Evolutionary conservation across 1,140 invertebrate genomes (phyloP), one percentile per base, ranked within the genome.

Genomic region (Lithobius niger): DNA sequence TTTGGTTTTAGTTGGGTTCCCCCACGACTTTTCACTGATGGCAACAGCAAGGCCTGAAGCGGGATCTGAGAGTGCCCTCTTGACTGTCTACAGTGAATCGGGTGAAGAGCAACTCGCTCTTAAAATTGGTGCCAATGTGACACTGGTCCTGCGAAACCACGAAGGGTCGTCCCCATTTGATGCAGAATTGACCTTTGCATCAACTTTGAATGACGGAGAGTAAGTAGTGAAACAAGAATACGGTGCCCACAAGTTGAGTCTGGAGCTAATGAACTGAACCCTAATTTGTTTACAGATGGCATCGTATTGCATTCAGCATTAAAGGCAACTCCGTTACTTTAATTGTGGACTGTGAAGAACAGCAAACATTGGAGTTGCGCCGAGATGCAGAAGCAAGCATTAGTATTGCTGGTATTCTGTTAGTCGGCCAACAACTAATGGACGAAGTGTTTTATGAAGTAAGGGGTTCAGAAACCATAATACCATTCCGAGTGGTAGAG

Each of bases 261-360:
- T 6, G 31, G 31, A 36, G 31, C n/a, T 36, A 36, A 36, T 36
- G n/a, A 10, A 36, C 6, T 36, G n/a, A n/a, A n/a, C n/a, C n/a
- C n/a, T n/a, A 47, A 0, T 44, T 43, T 40, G 18, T 31, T 52
- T 21, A 56, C 62, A 86, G 83, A 58, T 89, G 86, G 86, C 84
- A 88, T 70, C 75, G 84, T 44, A 57, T 88, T 36, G 83, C 79
- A 2, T 67, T 88, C 27, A 86, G 83, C 59, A 71, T 89, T 18
- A 88, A 88, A 70, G 85, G 84, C 0, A 77, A 85, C 62, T 78
- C 82, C 0, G 79, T 79, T 1, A 86, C 82, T 0, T 62, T 88
- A 27, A 76, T 86, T 43, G 69, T 80, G 28, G 83, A 88, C 67
- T 88, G 85, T 60, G 67, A 78, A 13, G 67, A 68, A 28, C 74